These are phyloP conservation scores for Habropoda laboriosa DNA, from an alignment of 1,140 invertebrate species.

Conservation along the genomic window DNA sequence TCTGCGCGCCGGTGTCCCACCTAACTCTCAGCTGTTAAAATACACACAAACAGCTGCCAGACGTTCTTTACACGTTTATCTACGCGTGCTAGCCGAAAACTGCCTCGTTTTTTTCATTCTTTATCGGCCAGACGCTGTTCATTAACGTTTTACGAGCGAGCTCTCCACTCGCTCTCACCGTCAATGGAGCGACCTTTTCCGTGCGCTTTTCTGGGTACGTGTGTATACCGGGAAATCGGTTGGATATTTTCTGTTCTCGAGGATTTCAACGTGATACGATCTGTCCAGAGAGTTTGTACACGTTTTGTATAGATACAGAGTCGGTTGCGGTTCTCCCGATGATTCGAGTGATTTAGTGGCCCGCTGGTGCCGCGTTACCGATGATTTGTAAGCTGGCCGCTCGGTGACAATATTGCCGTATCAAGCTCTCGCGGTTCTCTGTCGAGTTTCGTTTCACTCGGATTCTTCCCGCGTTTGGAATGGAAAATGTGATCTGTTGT, in stretches of 20 bases:
- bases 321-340: too few species aligned
- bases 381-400: too few species aligned
- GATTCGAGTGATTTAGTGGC: too few species aligned
- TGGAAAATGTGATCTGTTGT: too few species aligned
- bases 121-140: not conserved
- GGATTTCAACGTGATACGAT: not conserved
- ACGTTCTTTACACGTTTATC: conserved; percentile 39
- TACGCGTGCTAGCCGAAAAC: not conserved
- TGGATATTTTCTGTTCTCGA: not conserved
- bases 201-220: not conserved
- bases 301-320: too few species aligned
- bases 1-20: not conserved
- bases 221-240: not conserved
- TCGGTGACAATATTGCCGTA: too few species aligned
- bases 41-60: conserved; percentile 23
- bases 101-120: not conserved
- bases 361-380: too few species aligned
- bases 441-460: too few species aligned
- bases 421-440: too few species aligned
- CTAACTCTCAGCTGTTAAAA: conserved; percentile 47
- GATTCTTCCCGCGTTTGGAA: too few species aligned
- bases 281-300: too few species aligned
- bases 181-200: not conserved
- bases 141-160: conserved; percentile 7
- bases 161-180: too few species aligned